phyloP scores from a whole-genome alignment of 2,888 invertebrate genomes.

The Escarpia spicata region DNA sequence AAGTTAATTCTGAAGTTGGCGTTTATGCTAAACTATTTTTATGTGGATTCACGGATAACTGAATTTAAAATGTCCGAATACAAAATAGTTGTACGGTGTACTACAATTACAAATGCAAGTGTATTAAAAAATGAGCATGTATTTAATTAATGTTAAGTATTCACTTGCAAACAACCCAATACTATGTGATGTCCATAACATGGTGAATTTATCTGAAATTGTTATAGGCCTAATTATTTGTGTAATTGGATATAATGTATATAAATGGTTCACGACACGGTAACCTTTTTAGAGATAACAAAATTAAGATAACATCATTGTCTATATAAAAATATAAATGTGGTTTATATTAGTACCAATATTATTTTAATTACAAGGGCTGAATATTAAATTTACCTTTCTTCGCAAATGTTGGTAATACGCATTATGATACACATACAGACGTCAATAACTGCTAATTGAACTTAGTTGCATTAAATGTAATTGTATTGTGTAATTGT shows the following conservation, averaged over 20 bases:
- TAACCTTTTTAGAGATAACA: background rate
- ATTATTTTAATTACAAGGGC: background rate
- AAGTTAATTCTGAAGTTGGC: background rate
- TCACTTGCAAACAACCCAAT: background rate
- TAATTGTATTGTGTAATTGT: background rate
- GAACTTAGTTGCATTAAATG: background rate
- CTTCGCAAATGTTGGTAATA: background rate
- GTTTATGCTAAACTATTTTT: background rate
- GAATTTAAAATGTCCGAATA: background rate
- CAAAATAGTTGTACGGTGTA: background rate
- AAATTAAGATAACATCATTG: background rate
- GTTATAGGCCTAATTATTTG: background rate
- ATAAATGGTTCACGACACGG: background rate
- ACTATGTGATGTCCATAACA: background rate
- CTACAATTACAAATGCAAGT: background rate
- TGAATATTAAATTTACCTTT: background rate
- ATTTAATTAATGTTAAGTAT: background rate
- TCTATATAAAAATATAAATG: background rate
- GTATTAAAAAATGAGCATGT: background rate
- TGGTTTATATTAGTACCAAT: background rate
- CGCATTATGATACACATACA: background rate
- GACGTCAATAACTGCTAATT: background rate
- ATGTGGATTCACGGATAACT: background rate
- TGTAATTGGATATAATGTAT: background rate
- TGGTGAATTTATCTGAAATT: background rate